A percentile compares a stretch with the other conserved stretches of the same genome.
Evolutionary conservation across 2,888 invertebrate species (phyloP).

Genomic region (Philaethria dido): DNA sequence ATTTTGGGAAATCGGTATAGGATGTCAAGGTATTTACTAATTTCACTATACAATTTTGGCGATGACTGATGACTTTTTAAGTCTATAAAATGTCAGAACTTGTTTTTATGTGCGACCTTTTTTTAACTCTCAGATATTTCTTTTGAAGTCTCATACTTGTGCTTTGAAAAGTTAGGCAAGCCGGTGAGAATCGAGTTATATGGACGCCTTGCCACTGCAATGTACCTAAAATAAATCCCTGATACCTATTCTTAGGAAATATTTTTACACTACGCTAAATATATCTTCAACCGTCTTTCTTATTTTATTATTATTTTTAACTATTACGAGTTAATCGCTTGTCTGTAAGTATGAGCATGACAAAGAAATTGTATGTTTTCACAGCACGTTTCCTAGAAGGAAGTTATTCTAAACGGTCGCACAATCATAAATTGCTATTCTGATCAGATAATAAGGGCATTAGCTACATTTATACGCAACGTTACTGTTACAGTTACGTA

Average conservation of each 20-base stretch:
- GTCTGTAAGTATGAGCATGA: constrained; percentile 1
- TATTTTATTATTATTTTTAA: neutral
- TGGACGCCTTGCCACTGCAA: too few species aligned
- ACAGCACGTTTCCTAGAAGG: constrained; percentile 21
- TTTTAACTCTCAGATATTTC: too few species aligned
- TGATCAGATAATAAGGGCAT: constrained; percentile 46
- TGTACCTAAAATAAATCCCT: neutral
- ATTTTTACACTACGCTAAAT: neutral
- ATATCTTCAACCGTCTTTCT: neutral
- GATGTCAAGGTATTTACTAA: too few species aligned
- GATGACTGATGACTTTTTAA: too few species aligned
- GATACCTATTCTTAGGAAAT: neutral
- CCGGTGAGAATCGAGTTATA: too few species aligned
- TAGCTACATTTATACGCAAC: constrained; percentile 36
- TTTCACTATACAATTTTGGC: too few species aligned
- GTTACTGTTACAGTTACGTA: constrained; percentile 32
- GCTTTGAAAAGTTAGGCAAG: too few species aligned
- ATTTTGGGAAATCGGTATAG: too few species aligned
- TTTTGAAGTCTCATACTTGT: too few species aligned
- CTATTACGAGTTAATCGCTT: neutral
- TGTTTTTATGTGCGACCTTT: too few species aligned
- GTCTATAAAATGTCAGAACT: too few species aligned
- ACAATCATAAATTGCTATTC: constrained; percentile 39
- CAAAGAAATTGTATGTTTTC: constrained; percentile 22
- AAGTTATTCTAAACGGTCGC: constrained; percentile 33